Conservation (phyloP, 1,140 invertebrate species). For the Ctenoplectra terminalis region DNA sequence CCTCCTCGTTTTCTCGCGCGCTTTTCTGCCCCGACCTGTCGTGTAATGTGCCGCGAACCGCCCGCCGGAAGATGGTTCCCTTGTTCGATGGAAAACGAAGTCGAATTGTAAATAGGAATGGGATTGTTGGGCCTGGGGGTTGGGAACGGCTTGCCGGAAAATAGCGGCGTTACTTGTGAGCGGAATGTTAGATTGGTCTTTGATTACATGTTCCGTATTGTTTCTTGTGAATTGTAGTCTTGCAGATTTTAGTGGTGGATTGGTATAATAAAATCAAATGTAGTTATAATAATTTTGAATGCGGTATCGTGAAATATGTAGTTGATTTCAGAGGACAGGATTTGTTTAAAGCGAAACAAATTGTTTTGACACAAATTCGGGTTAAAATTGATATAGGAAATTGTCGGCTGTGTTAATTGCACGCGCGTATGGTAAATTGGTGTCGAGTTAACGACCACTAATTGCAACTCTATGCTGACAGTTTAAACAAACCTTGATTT, state of each 20-base stretch:
- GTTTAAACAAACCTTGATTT: conserved; percentile 2
- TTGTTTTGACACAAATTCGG: too few species aligned
- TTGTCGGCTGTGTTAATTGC: conserved; percentile 2
- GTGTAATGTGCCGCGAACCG: neutral
- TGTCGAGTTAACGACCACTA: neutral
- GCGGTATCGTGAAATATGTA: neutral
- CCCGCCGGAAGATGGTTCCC: neutral
- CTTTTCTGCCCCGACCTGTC: neutral
- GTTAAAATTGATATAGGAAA: neutral
- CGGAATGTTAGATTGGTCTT: neutral
- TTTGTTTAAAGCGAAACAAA: too few species aligned
- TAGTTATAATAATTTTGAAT: neutral
- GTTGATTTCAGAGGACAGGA: too few species aligned
- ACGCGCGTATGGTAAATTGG: neutral
- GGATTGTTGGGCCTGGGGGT: neutral
- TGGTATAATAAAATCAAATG: neutral
- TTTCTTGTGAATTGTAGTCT: neutral
- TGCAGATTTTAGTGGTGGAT: neutral
- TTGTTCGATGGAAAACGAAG: conserved; percentile 2
- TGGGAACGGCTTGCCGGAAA: neutral
- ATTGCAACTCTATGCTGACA: neutral
- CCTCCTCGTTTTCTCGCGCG: conserved; percentile 40
- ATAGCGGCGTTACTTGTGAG: neutral
- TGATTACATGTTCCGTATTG: neutral
- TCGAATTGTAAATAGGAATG: conserved; percentile 28